phyloP scores from a whole-genome alignment of 1,140 invertebrate species.

The Rhagoletis zephyria region DNA sequence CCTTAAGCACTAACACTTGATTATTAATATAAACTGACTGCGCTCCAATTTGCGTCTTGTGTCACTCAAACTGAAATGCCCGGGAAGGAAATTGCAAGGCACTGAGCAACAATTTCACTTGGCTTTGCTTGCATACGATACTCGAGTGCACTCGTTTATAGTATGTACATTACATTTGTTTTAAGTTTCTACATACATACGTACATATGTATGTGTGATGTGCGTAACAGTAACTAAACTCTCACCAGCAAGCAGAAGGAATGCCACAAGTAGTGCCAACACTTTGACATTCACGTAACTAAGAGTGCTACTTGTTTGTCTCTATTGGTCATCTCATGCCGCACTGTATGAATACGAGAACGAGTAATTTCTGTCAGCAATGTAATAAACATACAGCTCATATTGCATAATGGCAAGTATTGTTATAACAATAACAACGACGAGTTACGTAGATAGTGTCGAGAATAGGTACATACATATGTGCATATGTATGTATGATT shows the following conservation, averaged over 20 bases:
- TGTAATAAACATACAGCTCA: constrained; percentile 30
- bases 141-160: neutral
- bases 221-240: neutral
- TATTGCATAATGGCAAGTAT: constrained; percentile 14
- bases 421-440: neutral
- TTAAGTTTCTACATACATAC: neutral
- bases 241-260: neutral
- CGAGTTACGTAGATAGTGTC: neutral
- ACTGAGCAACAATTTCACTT: neutral
- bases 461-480: neutral
- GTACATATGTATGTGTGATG: too few relatives aligned
- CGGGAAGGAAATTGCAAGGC: constrained; percentile 13
- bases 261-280: constrained; percentile 22
- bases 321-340: neutral
- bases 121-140: neutral
- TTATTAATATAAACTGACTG: constrained; percentile 36
- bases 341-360: constrained; percentile 4
- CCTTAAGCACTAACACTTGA: constrained; percentile 34
- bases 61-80: constrained; percentile 33
- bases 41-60: constrained; percentile 36
- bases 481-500: too few relatives aligned
- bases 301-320: neutral
- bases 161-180: neutral
- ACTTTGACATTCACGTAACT: neutral
- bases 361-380: constrained; percentile 43